These are phyloP conservation scores for Pitangus sulphuratus DNA, from an alignment of 2,797 vertebrate species.

Conservation along the genomic window DNA sequence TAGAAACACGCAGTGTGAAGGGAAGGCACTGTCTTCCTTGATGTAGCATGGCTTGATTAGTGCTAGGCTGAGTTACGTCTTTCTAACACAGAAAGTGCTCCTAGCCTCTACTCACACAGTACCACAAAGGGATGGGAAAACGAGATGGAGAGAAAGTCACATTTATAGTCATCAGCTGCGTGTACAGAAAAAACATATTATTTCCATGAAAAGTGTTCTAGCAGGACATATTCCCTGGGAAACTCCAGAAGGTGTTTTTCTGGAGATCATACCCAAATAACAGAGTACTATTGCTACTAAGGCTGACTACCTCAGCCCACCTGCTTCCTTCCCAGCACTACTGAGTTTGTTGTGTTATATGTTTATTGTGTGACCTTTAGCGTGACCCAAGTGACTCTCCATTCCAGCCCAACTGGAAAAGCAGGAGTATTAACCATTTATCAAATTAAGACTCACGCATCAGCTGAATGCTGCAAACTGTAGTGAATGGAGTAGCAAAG, in stretches of 20 bases:
- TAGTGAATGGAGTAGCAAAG: background rate
- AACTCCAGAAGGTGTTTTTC: background rate
- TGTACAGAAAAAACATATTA: background rate
- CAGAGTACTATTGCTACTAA: background rate
- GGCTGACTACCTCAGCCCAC: background rate
- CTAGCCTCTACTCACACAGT: background rate
- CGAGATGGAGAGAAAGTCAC: background rate
- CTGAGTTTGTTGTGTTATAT: background rate
- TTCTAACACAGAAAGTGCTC: background rate
- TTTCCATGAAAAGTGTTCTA: background rate
- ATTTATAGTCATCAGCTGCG: background rate
- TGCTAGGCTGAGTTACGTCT: background rate
- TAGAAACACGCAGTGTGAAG: background rate
- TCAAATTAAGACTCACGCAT: background rate
- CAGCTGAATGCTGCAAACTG: background rate
- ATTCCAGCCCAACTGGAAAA: background rate
- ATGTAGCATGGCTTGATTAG: background rate
- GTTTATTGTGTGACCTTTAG: background rate
- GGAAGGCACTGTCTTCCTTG: background rate
- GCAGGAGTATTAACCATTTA: background rate
- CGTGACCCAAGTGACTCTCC: background rate
- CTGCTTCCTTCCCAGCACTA: background rate
- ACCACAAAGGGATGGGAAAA: background rate
- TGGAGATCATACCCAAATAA: background rate
- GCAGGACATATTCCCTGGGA: background rate